Evolutionary conservation across 2,888 invertebrate species (phyloP).

Genomic region (Chalcis sispes): DNA sequence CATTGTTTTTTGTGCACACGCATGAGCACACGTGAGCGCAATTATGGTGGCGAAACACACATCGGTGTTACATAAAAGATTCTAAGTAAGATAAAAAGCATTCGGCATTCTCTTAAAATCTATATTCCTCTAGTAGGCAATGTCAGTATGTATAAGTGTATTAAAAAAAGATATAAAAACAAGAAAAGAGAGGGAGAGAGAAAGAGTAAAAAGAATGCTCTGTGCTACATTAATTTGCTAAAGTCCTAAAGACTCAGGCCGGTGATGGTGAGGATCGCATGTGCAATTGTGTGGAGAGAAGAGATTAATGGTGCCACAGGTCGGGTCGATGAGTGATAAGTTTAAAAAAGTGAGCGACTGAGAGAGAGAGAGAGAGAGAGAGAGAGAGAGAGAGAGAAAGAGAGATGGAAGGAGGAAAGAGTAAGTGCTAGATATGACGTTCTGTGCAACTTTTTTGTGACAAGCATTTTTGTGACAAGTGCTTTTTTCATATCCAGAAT

Average conservation of each 20-base stretch:
- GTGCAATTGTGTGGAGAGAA: conserved; percentile 51
- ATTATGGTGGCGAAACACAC: too few relatives aligned
- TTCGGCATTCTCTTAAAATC: too few relatives aligned
- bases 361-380: not conserved
- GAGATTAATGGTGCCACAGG: conserved; percentile 42
- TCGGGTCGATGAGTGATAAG: conserved; percentile 19
- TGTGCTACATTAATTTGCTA: conserved; percentile 55
- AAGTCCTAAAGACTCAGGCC: conserved; percentile 53
- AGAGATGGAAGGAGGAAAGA: not conserved
- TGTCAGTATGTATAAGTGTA: too few relatives aligned
- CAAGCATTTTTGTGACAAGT: not conserved
- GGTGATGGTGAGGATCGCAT: conserved; percentile 26
- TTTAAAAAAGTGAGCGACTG: not conserved
- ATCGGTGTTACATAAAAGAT: too few relatives aligned
- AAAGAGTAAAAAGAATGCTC: conserved; percentile 20
- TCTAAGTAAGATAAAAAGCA: too few relatives aligned
- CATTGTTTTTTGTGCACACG: too few relatives aligned
- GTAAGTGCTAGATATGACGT: too few relatives aligned
- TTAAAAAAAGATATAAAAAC: conserved; percentile 4
- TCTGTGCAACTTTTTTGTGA: too few relatives aligned
- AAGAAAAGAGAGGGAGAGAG: not conserved
- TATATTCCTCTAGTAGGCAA: too few relatives aligned
- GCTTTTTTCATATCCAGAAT: not conserved
- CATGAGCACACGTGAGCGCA: too few relatives aligned
- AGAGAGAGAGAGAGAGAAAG: too few relatives aligned